A percentile compares a stretch with the other conserved stretches of the same genome.
Evolutionary conservation across 2,888 invertebrate species (phyloP).

Genomic region (Thelaira solivaga): DNA sequence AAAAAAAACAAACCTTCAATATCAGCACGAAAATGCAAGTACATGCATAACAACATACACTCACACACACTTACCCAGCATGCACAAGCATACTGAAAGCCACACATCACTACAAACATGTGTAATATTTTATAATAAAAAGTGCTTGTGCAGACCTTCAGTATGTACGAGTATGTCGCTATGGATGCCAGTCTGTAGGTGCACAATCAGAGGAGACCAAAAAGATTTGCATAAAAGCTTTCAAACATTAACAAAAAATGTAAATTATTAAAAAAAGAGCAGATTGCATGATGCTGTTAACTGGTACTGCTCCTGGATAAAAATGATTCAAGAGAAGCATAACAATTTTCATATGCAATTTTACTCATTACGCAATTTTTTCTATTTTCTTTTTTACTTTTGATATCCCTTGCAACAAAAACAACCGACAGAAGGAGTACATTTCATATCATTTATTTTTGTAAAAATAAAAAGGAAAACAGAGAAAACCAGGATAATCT

Average conservation of each 20-base stretch:
- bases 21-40: neutral
- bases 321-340: neutral
- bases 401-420: neutral
- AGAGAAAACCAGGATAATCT: neutral
- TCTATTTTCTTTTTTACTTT: no score
- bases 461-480: neutral
- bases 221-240: conserved; percentile 10
- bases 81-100: no score
- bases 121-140: no score
- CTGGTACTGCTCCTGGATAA: no score
- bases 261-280: conserved; percentile 2
- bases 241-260: neutral
- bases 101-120: no score
- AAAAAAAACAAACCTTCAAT: conserved; percentile 9
- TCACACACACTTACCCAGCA: neutral
- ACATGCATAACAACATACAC: neutral
- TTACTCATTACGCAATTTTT: no score
- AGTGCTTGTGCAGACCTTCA: no score
- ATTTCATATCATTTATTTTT: conserved; percentile 11
- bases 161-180: neutral
- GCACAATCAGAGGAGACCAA: neutral
- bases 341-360: neutral
- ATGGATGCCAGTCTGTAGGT: neutral
- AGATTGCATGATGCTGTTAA: neutral
- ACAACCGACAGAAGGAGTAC: neutral